Evolutionary conservation across 2,888 invertebrate species (phyloP).

Genomic region (Lasioglossum zephyrum): DNA sequence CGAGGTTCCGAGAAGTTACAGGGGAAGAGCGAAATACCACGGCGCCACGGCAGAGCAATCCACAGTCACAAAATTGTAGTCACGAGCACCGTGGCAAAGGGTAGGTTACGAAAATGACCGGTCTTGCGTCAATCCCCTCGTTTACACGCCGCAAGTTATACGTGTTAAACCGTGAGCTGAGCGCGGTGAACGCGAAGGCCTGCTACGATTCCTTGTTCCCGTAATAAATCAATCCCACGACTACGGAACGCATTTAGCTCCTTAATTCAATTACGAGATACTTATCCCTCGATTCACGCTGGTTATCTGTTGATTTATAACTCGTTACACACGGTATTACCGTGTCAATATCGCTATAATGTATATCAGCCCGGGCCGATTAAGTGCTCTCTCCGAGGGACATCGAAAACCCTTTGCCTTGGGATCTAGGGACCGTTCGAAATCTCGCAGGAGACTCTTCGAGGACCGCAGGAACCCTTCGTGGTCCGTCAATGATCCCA

Average conservation of each 20-base stretch:
- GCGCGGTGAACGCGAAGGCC: slow-evolving; percentile 18
- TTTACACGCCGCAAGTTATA: slow-evolving; percentile 65
- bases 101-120: slow-evolving; percentile 69
- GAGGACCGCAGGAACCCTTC: not conserved
- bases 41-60: slow-evolving; percentile 14
- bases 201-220: slow-evolving; percentile 63
- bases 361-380: slow-evolving; percentile 35
- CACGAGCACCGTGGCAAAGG: slow-evolving; percentile 56
- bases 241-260: slow-evolving; percentile 62
- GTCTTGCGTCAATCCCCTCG: slow-evolving; percentile 59
- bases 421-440: not conserved
- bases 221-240: slow-evolving; percentile 61
- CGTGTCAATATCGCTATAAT: slow-evolving; percentile 49
- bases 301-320: slow-evolving; percentile 57
- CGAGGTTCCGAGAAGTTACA: slow-evolving; percentile 19
- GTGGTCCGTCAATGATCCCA: not conserved
- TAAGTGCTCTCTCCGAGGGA: not conserved
- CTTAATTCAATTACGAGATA: slow-evolving; percentile 65
- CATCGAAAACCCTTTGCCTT: not conserved
- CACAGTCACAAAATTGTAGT: slow-evolving; percentile 58
- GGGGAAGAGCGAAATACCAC: slow-evolving; percentile 31
- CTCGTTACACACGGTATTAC: slow-evolving; percentile 51
- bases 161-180: slow-evolving; percentile 51
- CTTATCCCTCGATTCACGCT: slow-evolving; percentile 44
- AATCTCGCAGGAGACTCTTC: slow-evolving; percentile 4